Evolutionary conservation across 2,113 vertebrate species (phyloP), one percentile per base, ranked within the genome.

Genomic region (Ariopsis seemanni): DNA sequence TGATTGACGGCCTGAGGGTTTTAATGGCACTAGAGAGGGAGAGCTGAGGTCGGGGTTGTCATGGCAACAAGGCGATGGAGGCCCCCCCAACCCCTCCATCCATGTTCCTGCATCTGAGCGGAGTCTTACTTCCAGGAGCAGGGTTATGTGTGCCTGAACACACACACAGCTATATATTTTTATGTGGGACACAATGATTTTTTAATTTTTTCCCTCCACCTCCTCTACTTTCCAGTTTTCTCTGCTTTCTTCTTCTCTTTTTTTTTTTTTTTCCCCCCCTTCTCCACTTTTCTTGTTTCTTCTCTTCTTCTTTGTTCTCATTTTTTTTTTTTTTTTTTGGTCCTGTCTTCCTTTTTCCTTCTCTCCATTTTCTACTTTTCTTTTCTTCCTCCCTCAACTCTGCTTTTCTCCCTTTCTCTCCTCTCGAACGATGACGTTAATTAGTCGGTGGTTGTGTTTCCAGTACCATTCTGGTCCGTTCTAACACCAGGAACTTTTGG

Each of bases 1-100:
- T 96, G 96, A 96, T 96, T 96, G 95, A 96, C 95, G 93, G 95
- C 95, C 95, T 93, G 95, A 95, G 95, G 95, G 95, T 95, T 96
- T 95, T 96, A 96, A 96, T 95, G 95, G 94, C 94, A 93, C 95
- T 95, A 93, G 93, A 95, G 95, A 96, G 95, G 94, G 93, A 94
- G 94, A 95, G 93, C 95, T 94, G 94, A 95, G 94, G 94, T 94
- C 95, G 93, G 94, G 91, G 95, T 96, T 95, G 95, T 95, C 95
- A 96, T 96, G 93, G 95, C 95, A 96, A 96, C 95, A 95, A 95
- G 94, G 92, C 95, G 93, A 95, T 93, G 91, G 92, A 94, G 94
- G 92, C 88, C 86, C 80, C 82, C 86, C 78, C 81, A 7, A 65
- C 1, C 57, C 27, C n/a, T 57, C 22, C 20, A 77, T 84, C 78